Evolutionary conservation across 2,113 vertebrate species (phyloP), one percentile per base, ranked within the genome.

Genomic region (Machaerirhynchus nigripectus): DNA sequence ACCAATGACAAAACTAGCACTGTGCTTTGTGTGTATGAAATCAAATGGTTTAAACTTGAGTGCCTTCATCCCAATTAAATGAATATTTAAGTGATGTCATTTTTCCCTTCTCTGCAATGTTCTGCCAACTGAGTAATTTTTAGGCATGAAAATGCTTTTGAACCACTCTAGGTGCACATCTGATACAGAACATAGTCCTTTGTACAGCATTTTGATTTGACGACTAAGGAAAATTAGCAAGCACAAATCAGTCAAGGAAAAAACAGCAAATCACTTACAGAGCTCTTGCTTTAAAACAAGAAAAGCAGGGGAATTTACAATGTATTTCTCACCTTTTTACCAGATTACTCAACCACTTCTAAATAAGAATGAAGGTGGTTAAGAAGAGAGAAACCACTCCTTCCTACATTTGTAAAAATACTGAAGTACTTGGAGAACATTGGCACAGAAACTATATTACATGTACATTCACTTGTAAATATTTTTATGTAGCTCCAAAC

Each of bases 401-500:
- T 83, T 84, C 65, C 78, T 78, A 71, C 47, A 33, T 42, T 30
- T 76, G 63, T 78, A 40, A 70, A 71, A 83, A 76, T 56, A 89
- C 82, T 47, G 31, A 90, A 89, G 30, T 73, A 78, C 55, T 53
- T 78, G 22, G 42, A 94, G 80, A 90, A 87, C 60, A 87, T 15
- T 65, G 87, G 68, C 85, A 86, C 92, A 69, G 28, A 70, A 79
- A 96, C 57, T 78, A 10, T 53, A 37, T 75, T 77, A 82, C 60
- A 52, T 33, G 60, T 93, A 95, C 89, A 74, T 94, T 97, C 94
- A 87, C 75, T 79, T 85, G 87, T 89, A 94, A 93, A 46, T 74
- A 86, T n/a, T 71, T 92, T 64, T 91, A 89, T 76, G 86, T 90
- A 80, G 53, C 50, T 93, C 67, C 59, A 89, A 90, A 87, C 37